These are phyloP conservation scores for Cynocephalus volans DNA, from an alignment of 2,113 vertebrate genomes.

Conservation along the genomic window DNA sequence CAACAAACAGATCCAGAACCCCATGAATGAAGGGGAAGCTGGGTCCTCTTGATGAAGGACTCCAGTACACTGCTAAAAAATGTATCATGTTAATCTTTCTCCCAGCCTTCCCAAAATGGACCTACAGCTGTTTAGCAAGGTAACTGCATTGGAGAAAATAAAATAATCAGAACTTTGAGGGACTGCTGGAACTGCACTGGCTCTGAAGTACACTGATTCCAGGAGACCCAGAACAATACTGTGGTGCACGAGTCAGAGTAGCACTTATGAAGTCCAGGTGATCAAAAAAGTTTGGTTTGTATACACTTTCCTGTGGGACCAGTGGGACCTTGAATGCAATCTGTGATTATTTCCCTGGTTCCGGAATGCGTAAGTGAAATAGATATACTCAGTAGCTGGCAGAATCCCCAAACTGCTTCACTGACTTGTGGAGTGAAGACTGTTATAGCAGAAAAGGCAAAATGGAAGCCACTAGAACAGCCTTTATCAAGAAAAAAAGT, in stretches of 20 bases:
- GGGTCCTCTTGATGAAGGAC: neutral
- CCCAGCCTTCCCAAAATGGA: neutral
- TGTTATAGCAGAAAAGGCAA: neutral
- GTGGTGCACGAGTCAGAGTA: no score
- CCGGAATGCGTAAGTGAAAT: neutral
- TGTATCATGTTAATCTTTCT: neutral
- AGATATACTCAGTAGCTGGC: neutral
- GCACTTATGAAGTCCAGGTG: no score
- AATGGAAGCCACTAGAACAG: neutral
- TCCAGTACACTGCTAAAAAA: neutral
- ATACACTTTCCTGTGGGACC: neutral
- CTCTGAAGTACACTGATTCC: neutral
- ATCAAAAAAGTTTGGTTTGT: neutral
- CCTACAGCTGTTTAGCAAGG: neutral
- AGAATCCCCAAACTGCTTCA: neutral
- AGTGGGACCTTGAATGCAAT: no score
- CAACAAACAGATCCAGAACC: neutral
- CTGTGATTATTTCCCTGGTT: neutral
- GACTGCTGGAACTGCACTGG: no score
- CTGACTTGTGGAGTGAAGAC: neutral
- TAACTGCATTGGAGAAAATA: neutral
- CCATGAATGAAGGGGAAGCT: neutral
- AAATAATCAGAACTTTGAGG: neutral
- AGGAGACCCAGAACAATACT: neutral
- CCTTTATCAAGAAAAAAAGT: neutral